Evolutionary conservation across 2,113 vertebrate genomes (phyloP).

Genomic region (Tyrannus savana): DNA sequence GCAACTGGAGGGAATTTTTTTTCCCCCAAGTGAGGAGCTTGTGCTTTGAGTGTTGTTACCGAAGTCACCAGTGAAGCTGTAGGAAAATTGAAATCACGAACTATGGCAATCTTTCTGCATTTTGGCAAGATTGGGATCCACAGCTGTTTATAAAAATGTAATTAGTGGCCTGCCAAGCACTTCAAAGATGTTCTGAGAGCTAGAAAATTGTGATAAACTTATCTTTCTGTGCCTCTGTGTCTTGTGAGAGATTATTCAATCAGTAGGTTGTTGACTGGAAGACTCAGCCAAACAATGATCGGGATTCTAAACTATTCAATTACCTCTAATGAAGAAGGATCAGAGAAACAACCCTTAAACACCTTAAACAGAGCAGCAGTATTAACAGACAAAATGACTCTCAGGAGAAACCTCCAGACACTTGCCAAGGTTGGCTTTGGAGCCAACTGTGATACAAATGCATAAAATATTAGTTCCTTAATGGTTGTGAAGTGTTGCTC

Average conservation of each 20-base stretch:
- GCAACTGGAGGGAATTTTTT: not conserved
- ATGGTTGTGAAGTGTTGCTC: slow-evolving; percentile 53
- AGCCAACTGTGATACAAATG: slow-evolving; percentile 58
- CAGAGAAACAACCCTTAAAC: slow-evolving; percentile 54
- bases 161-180: slow-evolving; percentile 30
- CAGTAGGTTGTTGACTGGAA: slow-evolving; percentile 19
- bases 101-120: not conserved
- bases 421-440: slow-evolving; percentile 53
- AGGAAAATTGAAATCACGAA: not conserved
- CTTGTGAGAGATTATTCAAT: slow-evolving; percentile 14
- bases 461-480: slow-evolving; percentile 60
- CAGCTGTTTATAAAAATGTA: slow-evolving; percentile 31
- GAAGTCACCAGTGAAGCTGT: not conserved
- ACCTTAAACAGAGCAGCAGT: slow-evolving; percentile 51
- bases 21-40: not conserved
- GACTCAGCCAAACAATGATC: slow-evolving; percentile 28
- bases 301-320: slow-evolving; percentile 43
- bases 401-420: slow-evolving; percentile 59
- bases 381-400: slow-evolving; percentile 55
- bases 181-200: slow-evolving; percentile 12
- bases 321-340: slow-evolving; percentile 53
- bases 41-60: not conserved
- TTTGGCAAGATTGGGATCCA: not conserved
- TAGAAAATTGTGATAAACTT: slow-evolving; percentile 47
- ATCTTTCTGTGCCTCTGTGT: not conserved